These are phyloP conservation scores for Malurus splendens DNA, from an alignment of 2,797 vertebrate species.

Conservation along the genomic window DNA sequence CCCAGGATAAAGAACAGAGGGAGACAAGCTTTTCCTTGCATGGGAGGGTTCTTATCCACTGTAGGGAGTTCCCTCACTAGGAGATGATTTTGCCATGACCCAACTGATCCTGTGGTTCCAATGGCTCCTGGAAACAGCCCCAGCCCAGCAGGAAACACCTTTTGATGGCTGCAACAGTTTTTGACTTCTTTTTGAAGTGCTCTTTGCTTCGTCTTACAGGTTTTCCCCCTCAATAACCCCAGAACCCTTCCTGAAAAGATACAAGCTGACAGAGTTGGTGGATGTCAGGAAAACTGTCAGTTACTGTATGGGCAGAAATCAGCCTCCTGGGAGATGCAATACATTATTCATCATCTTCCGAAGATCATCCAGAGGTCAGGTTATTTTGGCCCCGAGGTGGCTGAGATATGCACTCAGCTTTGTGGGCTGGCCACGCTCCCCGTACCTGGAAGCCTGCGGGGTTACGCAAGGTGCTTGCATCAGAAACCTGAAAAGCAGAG, in stretches of 20 bases:
- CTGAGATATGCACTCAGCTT: background rate
- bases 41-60: background rate
- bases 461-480: background rate
- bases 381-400: slow-evolving; percentile 33
- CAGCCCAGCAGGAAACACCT: background rate
- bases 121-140: background rate
- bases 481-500: slow-evolving; percentile 51
- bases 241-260: background rate
- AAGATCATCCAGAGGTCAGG: slow-evolving; percentile 50
- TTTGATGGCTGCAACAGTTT: background rate
- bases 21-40: background rate
- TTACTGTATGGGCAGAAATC: background rate
- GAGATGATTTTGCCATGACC: background rate
- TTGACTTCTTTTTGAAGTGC: background rate
- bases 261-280: background rate
- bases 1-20: background rate
- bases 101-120: background rate
- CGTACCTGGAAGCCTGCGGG: background rate
- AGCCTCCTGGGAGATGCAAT: slow-evolving; percentile 23
- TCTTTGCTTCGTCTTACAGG: background rate
- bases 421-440: background rate
- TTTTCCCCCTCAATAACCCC: background rate
- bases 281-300: slow-evolving; percentile 10
- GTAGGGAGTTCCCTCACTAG: accelerated
- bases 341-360: slow-evolving; percentile 27